Evolutionary conservation across 2,888 invertebrate genomes (phyloP).

Genomic region (Panzeria rudis): DNA sequence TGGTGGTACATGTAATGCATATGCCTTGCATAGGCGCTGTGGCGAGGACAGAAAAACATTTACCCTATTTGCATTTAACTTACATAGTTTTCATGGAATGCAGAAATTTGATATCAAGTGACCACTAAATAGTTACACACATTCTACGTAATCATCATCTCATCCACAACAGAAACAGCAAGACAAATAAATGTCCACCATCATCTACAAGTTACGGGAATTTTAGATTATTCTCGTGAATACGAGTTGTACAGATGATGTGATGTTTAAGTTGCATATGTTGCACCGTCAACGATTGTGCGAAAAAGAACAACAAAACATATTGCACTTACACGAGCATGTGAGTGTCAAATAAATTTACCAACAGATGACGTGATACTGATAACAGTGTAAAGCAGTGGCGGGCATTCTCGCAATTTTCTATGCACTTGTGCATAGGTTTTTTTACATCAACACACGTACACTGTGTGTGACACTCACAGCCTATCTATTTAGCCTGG

Average conservation of each 20-base stretch:
- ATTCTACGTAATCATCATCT: slow-evolving; percentile 57
- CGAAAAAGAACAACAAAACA: slow-evolving; percentile 9
- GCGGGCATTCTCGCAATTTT: too few species aligned
- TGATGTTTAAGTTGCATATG: too few species aligned
- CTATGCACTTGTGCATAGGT: too few species aligned
- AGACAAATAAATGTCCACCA: slow-evolving; percentile 38
- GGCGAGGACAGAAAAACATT: too few species aligned
- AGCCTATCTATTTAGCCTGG: too few species aligned
- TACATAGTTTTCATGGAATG: slow-evolving; percentile 4
- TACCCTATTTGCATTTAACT: slow-evolving; percentile 6
- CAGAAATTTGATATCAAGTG: slow-evolving; percentile 51
- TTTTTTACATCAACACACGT: too few species aligned
- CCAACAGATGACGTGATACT: slow-evolving; percentile 71
- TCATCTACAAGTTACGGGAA: slow-evolving; percentile 68
- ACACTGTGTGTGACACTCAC: too few species aligned
- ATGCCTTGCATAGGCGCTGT: too few species aligned
- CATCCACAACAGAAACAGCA: not conserved
- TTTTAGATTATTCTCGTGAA: slow-evolving; percentile 64
- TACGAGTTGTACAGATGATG: slow-evolving; percentile 22
- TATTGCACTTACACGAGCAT: slow-evolving; percentile 13
- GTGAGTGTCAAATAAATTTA: slow-evolving; percentile 58
- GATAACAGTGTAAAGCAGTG: slow-evolving; percentile 69
- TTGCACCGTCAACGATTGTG: not conserved
- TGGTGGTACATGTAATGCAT: too few species aligned
- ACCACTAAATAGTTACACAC: slow-evolving; percentile 55